Conservation (phyloP, 2,113 vertebrate genomes). For the Gasterosteus aculeatus region DNA sequence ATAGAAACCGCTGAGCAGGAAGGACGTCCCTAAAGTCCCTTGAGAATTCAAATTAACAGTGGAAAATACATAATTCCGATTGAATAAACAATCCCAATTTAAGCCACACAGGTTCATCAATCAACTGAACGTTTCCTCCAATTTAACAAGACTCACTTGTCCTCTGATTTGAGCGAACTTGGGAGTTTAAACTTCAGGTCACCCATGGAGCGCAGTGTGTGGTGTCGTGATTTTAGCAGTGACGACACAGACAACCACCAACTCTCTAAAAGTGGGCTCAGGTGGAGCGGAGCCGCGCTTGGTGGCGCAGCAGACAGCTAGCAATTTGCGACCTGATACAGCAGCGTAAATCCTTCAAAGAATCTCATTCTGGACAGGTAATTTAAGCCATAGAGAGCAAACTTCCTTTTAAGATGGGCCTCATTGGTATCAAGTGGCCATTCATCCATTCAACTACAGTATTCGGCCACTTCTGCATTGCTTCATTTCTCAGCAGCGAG, state of each 20-base stretch:
- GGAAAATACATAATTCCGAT: not conserved
- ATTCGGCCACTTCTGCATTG: not conserved
- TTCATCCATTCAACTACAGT: not conserved
- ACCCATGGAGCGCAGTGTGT: no score
- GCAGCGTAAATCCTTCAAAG: no score
- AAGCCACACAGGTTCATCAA: not conserved
- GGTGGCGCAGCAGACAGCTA: no score
- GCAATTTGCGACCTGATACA: no score
- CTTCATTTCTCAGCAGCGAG: not conserved
- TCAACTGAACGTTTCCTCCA: not conserved
- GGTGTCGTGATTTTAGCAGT: no score
- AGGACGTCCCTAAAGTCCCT: not conserved
- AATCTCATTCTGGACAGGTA: not conserved
- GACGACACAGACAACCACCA: no score
- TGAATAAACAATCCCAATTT: not conserved
- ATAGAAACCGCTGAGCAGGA: not conserved
- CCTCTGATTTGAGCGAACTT: no score
- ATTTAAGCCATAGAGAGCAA: not conserved
- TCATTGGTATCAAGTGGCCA: not conserved
- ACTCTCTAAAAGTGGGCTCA: no score
- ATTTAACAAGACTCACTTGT: not conserved
- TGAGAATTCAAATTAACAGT: not conserved
- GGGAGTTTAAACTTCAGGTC: no score
- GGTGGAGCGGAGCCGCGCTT: no score
- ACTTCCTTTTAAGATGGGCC: not conserved